Evolutionary conservation across 2,888 invertebrate genomes (phyloP), one percentile per base, ranked within the genome.

Genomic region (Oligia fasciuncula): DNA sequence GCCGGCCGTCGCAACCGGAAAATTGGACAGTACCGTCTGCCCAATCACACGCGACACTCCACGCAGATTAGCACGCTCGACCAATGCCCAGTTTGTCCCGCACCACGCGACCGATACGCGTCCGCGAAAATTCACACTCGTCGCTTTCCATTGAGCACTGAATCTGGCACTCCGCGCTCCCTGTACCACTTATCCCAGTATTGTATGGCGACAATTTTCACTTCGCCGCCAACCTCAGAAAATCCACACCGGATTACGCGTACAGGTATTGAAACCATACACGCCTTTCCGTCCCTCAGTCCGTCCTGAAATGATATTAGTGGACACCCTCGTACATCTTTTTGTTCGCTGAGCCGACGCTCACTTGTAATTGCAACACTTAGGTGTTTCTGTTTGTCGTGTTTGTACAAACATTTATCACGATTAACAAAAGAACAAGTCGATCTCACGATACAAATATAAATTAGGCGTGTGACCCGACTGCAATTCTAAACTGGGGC

Each of bases 11-110:
- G 94, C 93, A 85, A 94, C 96, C 95, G 96, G 96, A 96, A 96
- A 96, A 97, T 97, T 96, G 96, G 95, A 96, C 96, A 94, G 93
- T 94, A 93, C 91, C 93, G 95, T 94, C 94, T 95, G 94, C 93
- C 95, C 96, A 96, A 97, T 97, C 96, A 96, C 94, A 96, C 93
- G 95, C 95, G 95, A 96, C 96, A 95, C 95, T 95, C 96, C 92
- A 95, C 95, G 95, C 95, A 96, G 96, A 97, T 97, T 96, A 96
- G 96, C 94, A 93, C 94, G 93, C 92, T 95, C 94, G 92, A 92
- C 94, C 94, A 94, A 93, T 93, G 93, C 91, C 93, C 93, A 92
- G 93, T 93, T 90, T 88, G 90, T 90, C 90, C 91, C 83, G 89
- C 89, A 93, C 92, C 88, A 90, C 91, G 90, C 89, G 83, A 90